Percentiles rank a stretch among this genome's conserved stretches.
Conservation (phyloP, 2,113 vertebrate genomes). For the Aviceda subcristata region DNA sequence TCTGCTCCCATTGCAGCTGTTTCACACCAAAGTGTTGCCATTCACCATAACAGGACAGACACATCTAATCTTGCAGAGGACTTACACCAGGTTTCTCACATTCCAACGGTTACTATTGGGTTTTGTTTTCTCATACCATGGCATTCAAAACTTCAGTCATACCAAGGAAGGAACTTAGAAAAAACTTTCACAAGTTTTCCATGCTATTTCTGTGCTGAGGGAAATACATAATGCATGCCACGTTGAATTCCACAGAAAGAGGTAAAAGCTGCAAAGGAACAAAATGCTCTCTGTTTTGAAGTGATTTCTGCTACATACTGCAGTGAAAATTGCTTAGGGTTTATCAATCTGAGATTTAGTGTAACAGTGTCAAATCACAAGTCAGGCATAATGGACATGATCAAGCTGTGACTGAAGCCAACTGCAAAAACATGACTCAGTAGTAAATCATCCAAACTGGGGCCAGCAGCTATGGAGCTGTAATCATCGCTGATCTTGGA, state of each 20-base stretch:
- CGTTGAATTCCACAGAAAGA: not conserved
- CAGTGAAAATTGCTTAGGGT: constrained; percentile 21
- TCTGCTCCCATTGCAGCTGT: not conserved
- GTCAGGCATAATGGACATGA: not conserved
- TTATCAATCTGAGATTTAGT: not conserved
- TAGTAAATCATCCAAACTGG: not conserved
- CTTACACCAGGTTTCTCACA: not conserved
- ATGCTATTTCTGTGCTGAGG: not conserved
- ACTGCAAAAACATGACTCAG: not conserved
- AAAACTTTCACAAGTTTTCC: not conserved
- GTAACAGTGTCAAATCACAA: not conserved
- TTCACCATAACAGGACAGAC: not conserved
- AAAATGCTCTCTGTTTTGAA: not conserved
- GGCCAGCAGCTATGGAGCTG: not conserved
- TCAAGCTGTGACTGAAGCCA: not conserved
- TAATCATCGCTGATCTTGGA: not conserved
- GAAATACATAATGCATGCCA: not conserved
- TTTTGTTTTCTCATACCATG: not conserved
- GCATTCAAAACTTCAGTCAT: not conserved
- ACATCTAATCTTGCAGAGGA: not conserved
- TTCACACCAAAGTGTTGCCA: not conserved
- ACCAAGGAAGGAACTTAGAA: not conserved
- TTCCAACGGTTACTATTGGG: not conserved
- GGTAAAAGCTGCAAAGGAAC: not conserved
- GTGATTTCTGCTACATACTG: not conserved